These are phyloP conservation scores for Panurus biarmicus DNA, from an alignment of 2,113 vertebrate species.

Conservation along the genomic window DNA sequence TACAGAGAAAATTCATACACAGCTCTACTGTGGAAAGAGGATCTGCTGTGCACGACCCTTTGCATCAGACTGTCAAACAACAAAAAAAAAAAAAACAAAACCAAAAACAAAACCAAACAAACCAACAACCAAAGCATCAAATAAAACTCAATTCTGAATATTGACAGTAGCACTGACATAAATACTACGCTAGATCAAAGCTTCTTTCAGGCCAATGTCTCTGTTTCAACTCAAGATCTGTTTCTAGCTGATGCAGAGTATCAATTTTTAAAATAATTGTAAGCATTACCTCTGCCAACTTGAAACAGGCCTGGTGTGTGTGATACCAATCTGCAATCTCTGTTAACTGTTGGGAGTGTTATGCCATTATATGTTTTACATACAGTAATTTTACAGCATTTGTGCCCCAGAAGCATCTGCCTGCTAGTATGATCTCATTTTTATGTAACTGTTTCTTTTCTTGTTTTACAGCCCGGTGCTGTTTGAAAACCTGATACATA, in stretches of 20 bases:
- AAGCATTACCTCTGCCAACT: neutral
- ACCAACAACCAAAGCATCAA: no score
- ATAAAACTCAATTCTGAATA: neutral
- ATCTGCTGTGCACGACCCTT: neutral
- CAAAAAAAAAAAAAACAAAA: no score
- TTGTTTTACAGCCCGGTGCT: conserved; percentile 75
- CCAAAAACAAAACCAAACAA: no score
- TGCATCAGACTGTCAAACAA: neutral
- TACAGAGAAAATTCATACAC: rapidly evolving
- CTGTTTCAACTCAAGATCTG: neutral
- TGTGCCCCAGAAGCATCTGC: neutral
- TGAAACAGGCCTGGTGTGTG: neutral
- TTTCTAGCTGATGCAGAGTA: neutral
- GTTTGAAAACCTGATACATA: conserved; percentile 80
- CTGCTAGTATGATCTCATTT: neutral
- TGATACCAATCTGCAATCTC: neutral
- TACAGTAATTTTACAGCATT: neutral
- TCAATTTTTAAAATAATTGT: neutral
- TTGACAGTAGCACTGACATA: neutral
- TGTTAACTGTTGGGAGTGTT: neutral
- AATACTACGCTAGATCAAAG: neutral
- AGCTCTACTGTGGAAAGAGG: neutral
- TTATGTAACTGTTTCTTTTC: neutral
- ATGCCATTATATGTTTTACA: neutral
- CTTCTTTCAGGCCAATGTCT: neutral